Percentiles rank a stretch among this genome's conserved stretches.
Conservation (phyloP, 2,797 vertebrate species). For the Tenualosa ilisha region DNA sequence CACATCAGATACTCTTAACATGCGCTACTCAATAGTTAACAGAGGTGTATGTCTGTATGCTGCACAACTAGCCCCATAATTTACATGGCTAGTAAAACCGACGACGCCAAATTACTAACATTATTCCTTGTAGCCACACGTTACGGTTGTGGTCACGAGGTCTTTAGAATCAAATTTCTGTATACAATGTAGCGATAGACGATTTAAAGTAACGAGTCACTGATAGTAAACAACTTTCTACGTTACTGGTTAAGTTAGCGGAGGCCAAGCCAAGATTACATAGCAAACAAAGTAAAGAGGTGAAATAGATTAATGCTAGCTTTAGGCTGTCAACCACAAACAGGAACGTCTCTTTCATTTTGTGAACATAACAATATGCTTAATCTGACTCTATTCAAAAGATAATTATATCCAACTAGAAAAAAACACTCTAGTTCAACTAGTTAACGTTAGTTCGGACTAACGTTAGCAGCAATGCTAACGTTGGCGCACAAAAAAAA, state of each 20-base stretch:
- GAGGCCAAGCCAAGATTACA: background rate
- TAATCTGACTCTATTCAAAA: background rate
- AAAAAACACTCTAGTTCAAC: background rate
- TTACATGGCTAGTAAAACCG: too few species aligned
- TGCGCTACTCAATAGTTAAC: too few species aligned
- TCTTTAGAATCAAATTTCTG: too few species aligned
- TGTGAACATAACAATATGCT: background rate
- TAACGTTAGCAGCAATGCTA: background rate
- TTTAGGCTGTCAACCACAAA: background rate
- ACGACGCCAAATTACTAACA: too few species aligned
- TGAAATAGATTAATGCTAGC: background rate
- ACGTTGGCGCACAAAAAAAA: background rate
- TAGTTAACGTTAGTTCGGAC: background rate
- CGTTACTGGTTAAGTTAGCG: background rate
- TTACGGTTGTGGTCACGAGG: too few species aligned
- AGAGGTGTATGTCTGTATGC: too few species aligned
- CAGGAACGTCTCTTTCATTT: background rate
- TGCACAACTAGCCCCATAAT: background rate
- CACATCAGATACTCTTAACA: too few species aligned
- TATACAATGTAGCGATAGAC: too few species aligned
- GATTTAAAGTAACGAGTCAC: too few species aligned
- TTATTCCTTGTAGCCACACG: too few species aligned
- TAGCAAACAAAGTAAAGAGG: background rate
- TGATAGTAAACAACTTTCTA: too few species aligned
- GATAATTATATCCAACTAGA: too few species aligned